Evolutionary conservation across 2,797 vertebrate species (phyloP), one percentile per base, ranked within the genome.

Genomic region (Malacoctenus gilli): DNA sequence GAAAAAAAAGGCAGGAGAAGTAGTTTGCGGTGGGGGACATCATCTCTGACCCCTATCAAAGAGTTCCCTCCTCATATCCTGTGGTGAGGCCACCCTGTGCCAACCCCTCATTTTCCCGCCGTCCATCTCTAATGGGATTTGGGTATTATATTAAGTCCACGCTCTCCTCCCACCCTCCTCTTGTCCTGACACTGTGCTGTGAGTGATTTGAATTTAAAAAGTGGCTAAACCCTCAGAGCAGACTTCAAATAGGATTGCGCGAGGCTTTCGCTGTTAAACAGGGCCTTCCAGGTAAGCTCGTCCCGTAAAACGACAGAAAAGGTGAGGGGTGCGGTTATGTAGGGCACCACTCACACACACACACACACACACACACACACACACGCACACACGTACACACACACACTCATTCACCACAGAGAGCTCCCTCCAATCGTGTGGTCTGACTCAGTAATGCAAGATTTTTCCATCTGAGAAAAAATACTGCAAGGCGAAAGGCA

Each of bases 71-170:
- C 74, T 87, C 84, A 77, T 72, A 84, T 85, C 63, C 72, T 49
- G 66, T 47, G 72, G 66, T 79, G 83, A 87, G 73, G 77, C 83
- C 74, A 87, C 85, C 75, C 68, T 68, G 87, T 80, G 84, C 84
- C 84, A 83, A 66, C 76, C 86, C 84, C 85, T 91, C 87, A 89
- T 89, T 91, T 87, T 91, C 85, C 85, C 68, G 61, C 55, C 40
- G 88, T 87, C 87, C 84, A 68, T 86, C 85, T 91, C 90, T 92
- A 92, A 93, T 91, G 91, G 90, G 91, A 92, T 92, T 92, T 89
- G 79, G 87, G 87, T 89, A 89, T 92, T 87, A 91, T 91, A 90
- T 90, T 91, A 92, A 91, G 85, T 82, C 82, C 84, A 68, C 76
- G 62, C 70, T 61, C 66, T 74, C 80, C 64, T 58, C 60, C 74